These are phyloP conservation scores for Triplophysa bombifrons DNA, from an alignment of 2,797 vertebrate species.

Conservation along the genomic window DNA sequence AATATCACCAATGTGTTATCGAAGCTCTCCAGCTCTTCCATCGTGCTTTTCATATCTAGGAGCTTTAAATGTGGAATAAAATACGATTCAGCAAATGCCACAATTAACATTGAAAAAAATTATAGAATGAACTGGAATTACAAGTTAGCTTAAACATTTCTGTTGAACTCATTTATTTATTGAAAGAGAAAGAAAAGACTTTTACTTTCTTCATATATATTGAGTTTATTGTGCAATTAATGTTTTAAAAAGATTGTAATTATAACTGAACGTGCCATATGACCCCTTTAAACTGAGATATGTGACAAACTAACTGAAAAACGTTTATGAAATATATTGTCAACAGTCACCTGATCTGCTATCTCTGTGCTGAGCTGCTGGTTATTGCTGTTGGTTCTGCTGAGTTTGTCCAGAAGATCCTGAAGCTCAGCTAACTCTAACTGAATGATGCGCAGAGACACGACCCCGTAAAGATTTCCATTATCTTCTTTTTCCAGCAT, in stretches of 20 bases:
- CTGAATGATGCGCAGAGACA: conserved; percentile 72
- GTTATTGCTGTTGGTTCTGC: conserved; percentile 49
- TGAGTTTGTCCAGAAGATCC: conserved; percentile 66
- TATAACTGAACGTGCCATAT: too few relatives aligned
- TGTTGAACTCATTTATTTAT: too few relatives aligned
- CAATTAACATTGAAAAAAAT: not conserved
- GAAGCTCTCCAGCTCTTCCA: conserved; percentile 65
- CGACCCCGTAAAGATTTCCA: conserved; percentile 63
- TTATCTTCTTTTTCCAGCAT: conserved; percentile 73
- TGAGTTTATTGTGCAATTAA: too few relatives aligned
- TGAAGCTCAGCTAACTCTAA: conserved; percentile 71
- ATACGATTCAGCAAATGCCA: not conserved
- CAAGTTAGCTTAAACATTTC: too few relatives aligned
- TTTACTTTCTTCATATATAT: too few relatives aligned
- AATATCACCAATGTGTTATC: conserved; percentile 67
- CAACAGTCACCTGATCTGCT: conserved; percentile 58
- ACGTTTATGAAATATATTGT: too few relatives aligned
- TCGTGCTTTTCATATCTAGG: conserved; percentile 49
- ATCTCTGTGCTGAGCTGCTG: conserved; percentile 40
- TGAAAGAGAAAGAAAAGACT: too few relatives aligned
- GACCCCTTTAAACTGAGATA: too few relatives aligned
- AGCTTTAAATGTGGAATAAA: conserved; percentile 58
- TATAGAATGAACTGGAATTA: too few relatives aligned
- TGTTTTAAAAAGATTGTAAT: too few relatives aligned
- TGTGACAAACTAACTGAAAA: too few relatives aligned